These are phyloP conservation scores for Somateria mollissima DNA, from an alignment of 2,797 vertebrate species.

Conservation along the genomic window DNA sequence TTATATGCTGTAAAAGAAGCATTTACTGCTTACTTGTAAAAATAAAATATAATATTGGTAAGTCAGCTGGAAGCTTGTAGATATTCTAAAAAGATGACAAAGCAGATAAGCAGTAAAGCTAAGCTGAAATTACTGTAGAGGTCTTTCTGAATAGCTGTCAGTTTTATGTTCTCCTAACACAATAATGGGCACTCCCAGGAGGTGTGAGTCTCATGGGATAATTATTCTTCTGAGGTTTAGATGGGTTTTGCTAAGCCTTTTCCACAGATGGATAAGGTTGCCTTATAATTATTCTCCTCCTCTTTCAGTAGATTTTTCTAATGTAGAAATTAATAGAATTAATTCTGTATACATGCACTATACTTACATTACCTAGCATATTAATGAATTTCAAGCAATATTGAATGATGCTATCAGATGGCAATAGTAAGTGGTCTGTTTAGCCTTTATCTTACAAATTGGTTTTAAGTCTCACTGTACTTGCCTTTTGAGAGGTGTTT, in stretches of 20 bases:
- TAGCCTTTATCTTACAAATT: conserved; percentile 66
- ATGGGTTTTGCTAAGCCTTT: conserved; percentile 30
- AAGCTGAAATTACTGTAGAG: background rate
- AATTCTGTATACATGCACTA: conserved; percentile 59
- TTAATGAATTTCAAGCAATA: conserved; percentile 54
- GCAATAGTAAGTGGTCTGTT: conserved; percentile 25
- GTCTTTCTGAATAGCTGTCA: conserved; percentile 43
- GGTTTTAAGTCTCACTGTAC: conserved; percentile 34
- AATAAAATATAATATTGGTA: background rate
- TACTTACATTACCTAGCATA: conserved; percentile 10
- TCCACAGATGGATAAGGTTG: conserved; percentile 21
- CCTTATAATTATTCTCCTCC: conserved; percentile 43
- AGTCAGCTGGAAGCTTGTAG: conserved; percentile 30
- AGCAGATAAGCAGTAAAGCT: background rate
- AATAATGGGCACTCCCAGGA: conserved; percentile 51
- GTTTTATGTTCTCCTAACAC: conserved; percentile 42
- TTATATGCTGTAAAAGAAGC: conserved; percentile 17
- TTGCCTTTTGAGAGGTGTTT: conserved; percentile 32
- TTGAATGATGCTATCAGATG: conserved; percentile 57
- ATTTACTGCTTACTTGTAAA: conserved; percentile 25
- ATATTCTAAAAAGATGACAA: background rate
- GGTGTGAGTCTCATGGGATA: conserved; percentile 21
- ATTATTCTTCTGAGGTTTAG: conserved; percentile 40
- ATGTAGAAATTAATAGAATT: conserved; percentile 64
- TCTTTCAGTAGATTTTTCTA: conserved; percentile 29